Percentiles rank a stretch among this genome's conserved stretches.
Conservation (phyloP, 2,888 invertebrate species). For the Aporophyla nigra region DNA sequence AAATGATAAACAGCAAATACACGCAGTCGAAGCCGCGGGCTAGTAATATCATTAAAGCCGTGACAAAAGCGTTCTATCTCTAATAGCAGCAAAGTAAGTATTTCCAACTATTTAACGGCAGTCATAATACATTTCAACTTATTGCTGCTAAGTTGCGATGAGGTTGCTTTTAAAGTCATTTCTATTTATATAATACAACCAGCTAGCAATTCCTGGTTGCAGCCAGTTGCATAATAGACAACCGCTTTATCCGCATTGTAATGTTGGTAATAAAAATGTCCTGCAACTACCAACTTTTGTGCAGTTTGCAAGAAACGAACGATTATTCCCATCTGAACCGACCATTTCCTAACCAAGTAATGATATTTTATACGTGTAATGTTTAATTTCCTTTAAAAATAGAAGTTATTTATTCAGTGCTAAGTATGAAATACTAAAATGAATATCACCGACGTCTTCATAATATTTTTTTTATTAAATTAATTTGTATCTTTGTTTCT, state of each 20-base stretch:
- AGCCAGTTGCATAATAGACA: conserved; percentile 44
- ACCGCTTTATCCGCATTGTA: conserved; percentile 58
- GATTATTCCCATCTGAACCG: conserved; percentile 41
- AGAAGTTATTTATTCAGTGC: conserved; percentile 2
- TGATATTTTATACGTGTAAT: conserved; percentile 31
- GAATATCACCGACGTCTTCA: no score
- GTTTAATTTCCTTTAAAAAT: conserved; percentile 27
- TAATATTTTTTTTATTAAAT: background rate
- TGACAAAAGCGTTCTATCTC: conserved; percentile 14
- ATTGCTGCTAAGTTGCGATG: conserved; percentile 26
- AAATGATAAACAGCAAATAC: background rate
- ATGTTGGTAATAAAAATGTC: conserved; percentile 65
- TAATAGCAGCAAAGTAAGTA: conserved; percentile 7
- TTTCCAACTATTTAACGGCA: conserved; percentile 6
- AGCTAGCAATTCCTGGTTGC: conserved; percentile 30
- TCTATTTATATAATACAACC: background rate
- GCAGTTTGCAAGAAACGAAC: conserved; percentile 50
- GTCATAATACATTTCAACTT: conserved; percentile 23
- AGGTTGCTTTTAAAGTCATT: conserved; percentile 25
- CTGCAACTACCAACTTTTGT: conserved; percentile 39
- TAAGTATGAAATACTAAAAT: conserved; percentile 2
- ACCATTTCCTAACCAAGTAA: conserved; percentile 42
- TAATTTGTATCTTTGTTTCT: background rate
- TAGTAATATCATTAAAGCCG: background rate
- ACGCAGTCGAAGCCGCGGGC: background rate